Conservation (phyloP, 2,888 invertebrate species). For the Vandiemenella viatica region DNA sequence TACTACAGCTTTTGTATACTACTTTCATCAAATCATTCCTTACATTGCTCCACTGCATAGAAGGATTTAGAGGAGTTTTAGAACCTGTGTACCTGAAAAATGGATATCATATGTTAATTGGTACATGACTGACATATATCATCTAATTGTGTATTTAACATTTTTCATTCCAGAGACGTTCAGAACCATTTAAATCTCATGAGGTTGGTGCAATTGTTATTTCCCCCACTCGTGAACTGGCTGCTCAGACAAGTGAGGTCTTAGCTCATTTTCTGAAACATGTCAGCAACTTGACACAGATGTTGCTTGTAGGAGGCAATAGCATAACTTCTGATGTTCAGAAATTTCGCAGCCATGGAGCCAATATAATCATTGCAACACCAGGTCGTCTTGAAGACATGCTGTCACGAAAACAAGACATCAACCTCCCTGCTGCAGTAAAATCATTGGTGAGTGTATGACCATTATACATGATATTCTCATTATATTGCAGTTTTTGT, state of each 20-base stretch:
- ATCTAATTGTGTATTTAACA: no score
- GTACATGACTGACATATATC: no score
- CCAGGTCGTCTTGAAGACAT: constrained; percentile 88
- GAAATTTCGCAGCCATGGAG: constrained; percentile 48
- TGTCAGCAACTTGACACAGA: constrained; percentile 35
- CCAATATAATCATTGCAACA: constrained; percentile 82
- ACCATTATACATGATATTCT: no score
- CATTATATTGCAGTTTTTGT: no score
- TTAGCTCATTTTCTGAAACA: constrained; percentile 33
- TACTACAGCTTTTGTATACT: no score
- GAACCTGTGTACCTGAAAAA: no score
- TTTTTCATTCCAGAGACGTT: constrained; percentile 32
- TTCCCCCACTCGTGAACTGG: constrained; percentile 91
- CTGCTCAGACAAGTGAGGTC: constrained; percentile 70
- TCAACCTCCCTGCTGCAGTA: constrained; percentile 53
- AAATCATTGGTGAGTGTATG: constrained; percentile 53
- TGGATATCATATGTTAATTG: no score
- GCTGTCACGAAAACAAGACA: constrained; percentile 49
- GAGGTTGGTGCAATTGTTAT: constrained; percentile 81
- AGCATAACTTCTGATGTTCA: constrained; percentile 60
- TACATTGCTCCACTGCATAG: no score
- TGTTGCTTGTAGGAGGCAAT: constrained; percentile 68
- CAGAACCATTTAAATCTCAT: constrained; percentile 47
- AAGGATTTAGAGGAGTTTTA: no score
- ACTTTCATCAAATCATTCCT: no score